phyloP scores from a whole-genome alignment of 2,797 vertebrate genomes.

The Artibeus lituratus region DNA sequence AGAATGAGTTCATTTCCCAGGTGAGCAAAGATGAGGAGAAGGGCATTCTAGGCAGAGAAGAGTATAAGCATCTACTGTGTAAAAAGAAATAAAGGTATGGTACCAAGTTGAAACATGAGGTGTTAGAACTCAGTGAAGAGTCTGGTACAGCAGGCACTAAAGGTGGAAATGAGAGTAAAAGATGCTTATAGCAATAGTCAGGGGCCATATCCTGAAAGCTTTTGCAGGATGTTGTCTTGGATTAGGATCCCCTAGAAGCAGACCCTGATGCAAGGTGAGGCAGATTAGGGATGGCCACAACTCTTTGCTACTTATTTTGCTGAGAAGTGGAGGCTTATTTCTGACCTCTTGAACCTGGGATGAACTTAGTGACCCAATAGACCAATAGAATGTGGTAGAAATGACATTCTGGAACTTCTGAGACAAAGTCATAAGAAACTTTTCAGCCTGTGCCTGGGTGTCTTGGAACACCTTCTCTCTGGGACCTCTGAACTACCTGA shows the following conservation, averaged over 20 bases:
- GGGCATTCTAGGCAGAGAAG: not conserved
- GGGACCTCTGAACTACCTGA: not conserved
- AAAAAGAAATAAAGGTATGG: not conserved
- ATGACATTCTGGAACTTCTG: not conserved
- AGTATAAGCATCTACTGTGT: not conserved
- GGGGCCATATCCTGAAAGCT: not conserved
- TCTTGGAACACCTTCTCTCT: not conserved
- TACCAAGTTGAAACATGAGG: not conserved
- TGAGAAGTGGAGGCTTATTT: not conserved
- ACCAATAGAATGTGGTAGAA: not conserved
- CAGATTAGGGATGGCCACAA: not conserved
- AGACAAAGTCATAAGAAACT: not conserved
- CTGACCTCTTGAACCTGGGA: not conserved
- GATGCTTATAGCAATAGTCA: not conserved
- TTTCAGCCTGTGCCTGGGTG: not conserved
- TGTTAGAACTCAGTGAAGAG: not conserved
- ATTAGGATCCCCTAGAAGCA: not conserved
- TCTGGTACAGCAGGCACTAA: not conserved
- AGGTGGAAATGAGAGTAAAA: not conserved
- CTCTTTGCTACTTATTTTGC: not conserved
- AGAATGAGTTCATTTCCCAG: not conserved
- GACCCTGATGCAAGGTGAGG: not conserved
- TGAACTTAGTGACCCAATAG: not conserved
- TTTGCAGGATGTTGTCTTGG: not conserved
- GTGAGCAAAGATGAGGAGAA: not conserved